Conservation (phyloP, 2,797 vertebrate species). For the Aplochiton taeniatus region DNA sequence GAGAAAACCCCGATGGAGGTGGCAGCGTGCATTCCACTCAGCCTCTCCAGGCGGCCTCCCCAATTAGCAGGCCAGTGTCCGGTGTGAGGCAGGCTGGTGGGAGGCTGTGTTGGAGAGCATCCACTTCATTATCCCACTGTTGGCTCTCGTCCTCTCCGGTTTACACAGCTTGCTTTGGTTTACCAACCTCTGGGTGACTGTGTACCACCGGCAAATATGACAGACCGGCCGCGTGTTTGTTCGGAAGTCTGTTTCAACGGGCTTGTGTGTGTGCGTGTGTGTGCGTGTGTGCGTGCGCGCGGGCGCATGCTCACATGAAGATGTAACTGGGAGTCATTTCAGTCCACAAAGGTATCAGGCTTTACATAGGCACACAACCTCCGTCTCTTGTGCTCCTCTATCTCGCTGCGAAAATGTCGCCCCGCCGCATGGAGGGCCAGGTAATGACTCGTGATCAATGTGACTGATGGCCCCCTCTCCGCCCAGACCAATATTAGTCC, state of each 20-base stretch:
- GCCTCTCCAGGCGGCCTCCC: slow-evolving; percentile 65
- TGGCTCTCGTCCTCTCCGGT: slow-evolving; percentile 53
- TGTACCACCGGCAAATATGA: slow-evolving; percentile 75
- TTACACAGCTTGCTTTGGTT: slow-evolving; percentile 75
- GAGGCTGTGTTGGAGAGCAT: slow-evolving; percentile 60
- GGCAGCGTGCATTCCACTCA: slow-evolving; percentile 68
- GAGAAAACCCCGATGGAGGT: slow-evolving; percentile 45
- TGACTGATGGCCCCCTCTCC: slow-evolving; percentile 59
- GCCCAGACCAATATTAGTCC: slow-evolving; percentile 67
- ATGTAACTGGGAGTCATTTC: neutral
- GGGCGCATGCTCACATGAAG: neutral
- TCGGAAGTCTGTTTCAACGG: slow-evolving; percentile 71
- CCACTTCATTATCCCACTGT: slow-evolving; percentile 72
- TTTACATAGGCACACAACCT: too few relatives aligned
- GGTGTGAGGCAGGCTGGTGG: neutral
- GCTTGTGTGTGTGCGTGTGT: slow-evolving; percentile 18
- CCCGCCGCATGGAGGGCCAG: slow-evolving; percentile 13
- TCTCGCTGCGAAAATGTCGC: neutral
- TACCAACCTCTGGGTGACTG: slow-evolving; percentile 67
- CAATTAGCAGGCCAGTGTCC: slow-evolving; percentile 66
- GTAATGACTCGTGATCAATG: slow-evolving; percentile 61
- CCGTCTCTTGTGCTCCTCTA: too few relatives aligned
- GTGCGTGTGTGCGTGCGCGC: neutral
- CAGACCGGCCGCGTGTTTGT: slow-evolving; percentile 74
- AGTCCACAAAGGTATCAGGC: neutral